Conservation (phyloP, 2,113 vertebrate species). For the Pycnonotus jocosus region DNA sequence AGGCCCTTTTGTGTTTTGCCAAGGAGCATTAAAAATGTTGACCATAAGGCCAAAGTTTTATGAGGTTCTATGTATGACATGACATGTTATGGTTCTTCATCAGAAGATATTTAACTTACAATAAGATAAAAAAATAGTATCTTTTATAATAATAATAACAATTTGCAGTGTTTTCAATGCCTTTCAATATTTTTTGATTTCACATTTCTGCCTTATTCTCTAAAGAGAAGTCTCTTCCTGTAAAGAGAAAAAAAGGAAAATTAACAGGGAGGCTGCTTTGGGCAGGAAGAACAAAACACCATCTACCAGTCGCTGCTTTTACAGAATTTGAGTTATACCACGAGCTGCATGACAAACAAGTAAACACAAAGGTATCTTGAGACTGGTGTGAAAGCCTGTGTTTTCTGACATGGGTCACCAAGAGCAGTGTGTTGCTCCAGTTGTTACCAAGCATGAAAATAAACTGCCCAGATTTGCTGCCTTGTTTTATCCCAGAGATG, state of each 20-base stretch:
- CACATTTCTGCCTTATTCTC: background rate
- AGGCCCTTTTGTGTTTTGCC: background rate
- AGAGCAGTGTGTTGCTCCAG: background rate
- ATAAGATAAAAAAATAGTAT: background rate
- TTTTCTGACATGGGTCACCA: background rate
- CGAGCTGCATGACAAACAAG: background rate
- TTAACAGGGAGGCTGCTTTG: background rate
- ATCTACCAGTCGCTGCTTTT: background rate
- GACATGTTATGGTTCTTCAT: background rate
- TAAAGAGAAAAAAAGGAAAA: background rate
- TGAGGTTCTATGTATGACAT: background rate
- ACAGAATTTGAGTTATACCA: background rate
- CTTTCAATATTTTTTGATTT: background rate
- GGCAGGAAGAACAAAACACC: background rate
- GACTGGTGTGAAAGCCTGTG: background rate
- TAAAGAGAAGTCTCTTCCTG: background rate
- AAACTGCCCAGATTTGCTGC: background rate
- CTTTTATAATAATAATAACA: background rate
- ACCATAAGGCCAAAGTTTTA: background rate
- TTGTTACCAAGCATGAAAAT: background rate
- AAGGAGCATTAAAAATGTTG: background rate
- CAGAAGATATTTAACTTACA: background rate
- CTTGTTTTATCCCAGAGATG: background rate
- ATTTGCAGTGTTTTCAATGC: background rate
- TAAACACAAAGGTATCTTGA: background rate